A percentile compares a stretch with the other conserved stretches of the same genome.
These are phyloP conservation scores for Fregetta grallaria DNA, from an alignment of 2,113 vertebrate genomes.

Conservation along the genomic window DNA sequence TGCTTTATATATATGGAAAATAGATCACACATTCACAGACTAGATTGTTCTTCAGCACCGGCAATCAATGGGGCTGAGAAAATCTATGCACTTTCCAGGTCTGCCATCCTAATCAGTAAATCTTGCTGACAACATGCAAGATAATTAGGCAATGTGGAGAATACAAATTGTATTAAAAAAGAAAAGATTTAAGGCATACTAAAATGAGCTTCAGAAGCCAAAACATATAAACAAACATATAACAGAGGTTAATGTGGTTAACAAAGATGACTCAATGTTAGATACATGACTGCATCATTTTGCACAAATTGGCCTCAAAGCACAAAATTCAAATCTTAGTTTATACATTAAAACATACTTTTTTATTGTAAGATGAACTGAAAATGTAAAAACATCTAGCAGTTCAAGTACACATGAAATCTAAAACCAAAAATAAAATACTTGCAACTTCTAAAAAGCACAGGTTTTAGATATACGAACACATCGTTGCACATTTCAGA, in stretches of 20 bases:
- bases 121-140: background rate
- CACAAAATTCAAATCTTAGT: background rate
- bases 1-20: background rate
- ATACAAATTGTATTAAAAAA: background rate
- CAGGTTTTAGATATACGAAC: background rate
- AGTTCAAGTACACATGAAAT: background rate
- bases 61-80: background rate
- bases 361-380: background rate
- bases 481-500: background rate
- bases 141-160: background rate
- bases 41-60: background rate
- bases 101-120: background rate
- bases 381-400: background rate
- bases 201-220: background rate
- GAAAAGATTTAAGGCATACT: background rate
- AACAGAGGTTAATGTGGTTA: background rate
- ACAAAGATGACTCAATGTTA: background rate
- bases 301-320: background rate
- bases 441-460: background rate
- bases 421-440: background rate
- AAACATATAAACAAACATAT: background rate
- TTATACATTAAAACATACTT: background rate
- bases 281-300: background rate
- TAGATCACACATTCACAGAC: background rate
- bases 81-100: background rate